Percentiles rank a stretch among this genome's conserved stretches.
Evolutionary conservation across 2,888 invertebrate species (phyloP).

Genomic region (Anticlea derivata): DNA sequence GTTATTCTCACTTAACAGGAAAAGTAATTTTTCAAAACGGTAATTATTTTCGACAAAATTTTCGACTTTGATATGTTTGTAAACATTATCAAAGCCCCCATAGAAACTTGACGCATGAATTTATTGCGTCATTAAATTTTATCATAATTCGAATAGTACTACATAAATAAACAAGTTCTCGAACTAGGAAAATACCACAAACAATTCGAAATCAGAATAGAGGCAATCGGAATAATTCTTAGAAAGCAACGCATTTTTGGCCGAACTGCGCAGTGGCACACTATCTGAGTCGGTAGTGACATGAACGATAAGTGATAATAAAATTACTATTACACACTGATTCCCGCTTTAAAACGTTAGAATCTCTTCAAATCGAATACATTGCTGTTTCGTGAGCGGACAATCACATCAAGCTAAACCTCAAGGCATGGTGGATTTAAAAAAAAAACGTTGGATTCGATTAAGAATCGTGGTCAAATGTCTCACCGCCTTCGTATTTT

Average conservation of each 20-base stretch:
- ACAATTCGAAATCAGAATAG: conserved; percentile 20
- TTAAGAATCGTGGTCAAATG: conserved; percentile 45
- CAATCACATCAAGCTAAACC: conserved; percentile 18
- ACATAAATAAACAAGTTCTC: conserved; percentile 15
- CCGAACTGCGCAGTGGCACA: conserved; percentile 70
- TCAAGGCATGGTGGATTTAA: conserved; percentile 42
- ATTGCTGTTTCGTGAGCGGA: conserved; percentile 44
- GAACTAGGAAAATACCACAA: conserved; percentile 23
- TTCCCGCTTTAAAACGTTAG: conserved; percentile 41
- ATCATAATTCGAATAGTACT: conserved; percentile 6
- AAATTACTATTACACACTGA: conserved; percentile 53
- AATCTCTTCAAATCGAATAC: conserved; percentile 37
- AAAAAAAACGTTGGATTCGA: conserved; percentile 24
- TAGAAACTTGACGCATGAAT: conserved; percentile 11
- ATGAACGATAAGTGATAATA: conserved; percentile 70
- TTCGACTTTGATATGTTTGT: conserved; percentile 5
- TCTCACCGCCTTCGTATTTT: conserved; percentile 40
- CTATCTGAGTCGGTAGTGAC: conserved; percentile 68
- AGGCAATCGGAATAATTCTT: conserved; percentile 39
- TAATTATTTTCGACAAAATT: background rate
- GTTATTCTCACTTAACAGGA: background rate
- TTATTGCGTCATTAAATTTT: conserved; percentile 19
- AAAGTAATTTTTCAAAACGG: background rate
- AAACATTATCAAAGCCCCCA: conserved; percentile 12
- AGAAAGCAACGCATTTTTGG: conserved; percentile 56